Conservation (phyloP, 2,888 invertebrate genomes). For the Parascotia fuliginaria region DNA sequence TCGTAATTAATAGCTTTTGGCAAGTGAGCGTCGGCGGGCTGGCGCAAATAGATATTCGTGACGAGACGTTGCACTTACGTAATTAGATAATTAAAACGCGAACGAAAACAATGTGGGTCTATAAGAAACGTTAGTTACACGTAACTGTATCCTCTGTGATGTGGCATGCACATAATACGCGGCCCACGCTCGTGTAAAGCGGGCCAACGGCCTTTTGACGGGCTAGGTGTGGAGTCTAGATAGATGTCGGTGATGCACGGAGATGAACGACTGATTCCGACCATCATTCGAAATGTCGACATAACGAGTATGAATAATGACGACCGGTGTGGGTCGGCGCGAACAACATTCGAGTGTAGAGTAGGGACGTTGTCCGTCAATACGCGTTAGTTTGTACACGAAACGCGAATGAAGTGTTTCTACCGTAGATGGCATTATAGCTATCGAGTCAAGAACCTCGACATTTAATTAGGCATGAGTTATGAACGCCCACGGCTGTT, state of each 20-base stretch:
- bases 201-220: conserved; percentile 73
- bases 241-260: conserved; percentile 49
- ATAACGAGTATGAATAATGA: conserved; percentile 58
- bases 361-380: conserved; percentile 36
- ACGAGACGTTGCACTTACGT: conserved; percentile 70
- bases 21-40: conserved; percentile 74
- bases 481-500: conserved; percentile 72
- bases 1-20: conserved; percentile 84
- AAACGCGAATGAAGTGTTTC: conserved; percentile 44
- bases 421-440: conserved; percentile 46
- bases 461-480: conserved; percentile 78
- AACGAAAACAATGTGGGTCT: conserved; percentile 65
- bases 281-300: conserved; percentile 48
- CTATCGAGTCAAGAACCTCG: conserved; percentile 73
- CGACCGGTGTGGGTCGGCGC: conserved; percentile 44
- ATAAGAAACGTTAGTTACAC: conserved; percentile 64
- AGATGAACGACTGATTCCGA: conserved; percentile 53
- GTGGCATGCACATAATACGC: conserved; percentile 62
- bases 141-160: conserved; percentile 66
- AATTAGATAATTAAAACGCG: conserved; percentile 74
- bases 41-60: conserved; percentile 72
- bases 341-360: conserved; percentile 26
- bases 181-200: conserved; percentile 71
- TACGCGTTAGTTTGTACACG: conserved; percentile 50
- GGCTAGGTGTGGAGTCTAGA: conserved; percentile 59